Base-by-base conservation (phyloP, 2,797 vertebrate species). In the Phylloscopus collybita region DNA sequence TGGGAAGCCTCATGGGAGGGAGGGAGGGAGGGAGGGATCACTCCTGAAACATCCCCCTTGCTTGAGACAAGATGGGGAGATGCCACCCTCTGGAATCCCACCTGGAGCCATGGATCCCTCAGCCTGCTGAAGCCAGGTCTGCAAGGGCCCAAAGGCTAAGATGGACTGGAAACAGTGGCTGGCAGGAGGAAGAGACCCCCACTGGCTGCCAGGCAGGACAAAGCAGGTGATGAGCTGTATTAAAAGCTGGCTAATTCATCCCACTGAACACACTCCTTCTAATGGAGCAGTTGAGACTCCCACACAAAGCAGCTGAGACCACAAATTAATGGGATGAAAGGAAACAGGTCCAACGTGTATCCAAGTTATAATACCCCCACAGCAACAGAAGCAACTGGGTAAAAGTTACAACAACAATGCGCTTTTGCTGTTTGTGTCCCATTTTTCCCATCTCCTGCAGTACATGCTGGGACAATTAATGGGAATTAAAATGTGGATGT, bases 21-120 rank as follows among this genome's bases (percentile, higher is more conserved):
- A 38, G 34, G 34, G n/a, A n/a, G 6, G 60, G 29, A 80, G 14
- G 27, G 38, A 84, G 10, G 8, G 8, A 56, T 65, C 53, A 16
- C 17, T 42, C 59, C 36, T 64, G 16, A 86, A 86, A 76, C 4
- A 5, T 9, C 10, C 25, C 20, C 16, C 16, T 57, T 80, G 38
- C 54, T 42, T 36, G 30, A 69, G 65, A 38, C 8, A 47, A 23
- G 18, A n/a, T 15, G 16, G 29, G 51, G 51, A 74, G 47, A 80
- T 26, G 29, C 11, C 62, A 79, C 16, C 32, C 18, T 60, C 38
- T 56, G n/a, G 32, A 49, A 79, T 61, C 21, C 57, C 57, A 49
- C 21, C 10, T 0, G 5, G 15, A 54, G 20, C 13, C 50, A 15
- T 2, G 1, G 36, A n/a, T 53, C 8, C 26, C n/a, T 61, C 75